A percentile compares a stretch with the other conserved stretches of the same genome.
phyloP scores from a whole-genome alignment of 2,888 invertebrate species.

The Prosapia bicincta region DNA sequence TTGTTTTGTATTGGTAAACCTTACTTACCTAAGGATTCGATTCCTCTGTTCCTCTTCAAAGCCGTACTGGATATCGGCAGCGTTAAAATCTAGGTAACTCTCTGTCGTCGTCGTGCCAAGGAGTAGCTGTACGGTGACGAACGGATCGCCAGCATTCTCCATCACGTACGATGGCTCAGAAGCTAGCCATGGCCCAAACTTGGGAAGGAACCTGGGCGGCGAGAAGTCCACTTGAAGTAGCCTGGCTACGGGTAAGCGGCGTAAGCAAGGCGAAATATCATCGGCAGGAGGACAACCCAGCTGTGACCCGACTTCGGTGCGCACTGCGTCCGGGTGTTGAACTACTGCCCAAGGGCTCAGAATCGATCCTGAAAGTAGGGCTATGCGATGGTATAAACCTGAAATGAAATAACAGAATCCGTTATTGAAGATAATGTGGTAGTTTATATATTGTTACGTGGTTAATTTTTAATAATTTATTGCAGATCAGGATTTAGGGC shows the following conservation, averaged over 20 bases:
- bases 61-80: slow-evolving; percentile 56
- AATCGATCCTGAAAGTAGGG: slow-evolving; percentile 74
- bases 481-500: too few relatives aligned
- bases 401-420: too few relatives aligned
- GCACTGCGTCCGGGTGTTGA: slow-evolving; percentile 62
- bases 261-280: background rate
- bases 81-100: slow-evolving; percentile 69
- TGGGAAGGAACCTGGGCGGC: slow-evolving; percentile 60
- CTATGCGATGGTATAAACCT: slow-evolving; percentile 71
- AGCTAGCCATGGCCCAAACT: slow-evolving; percentile 45
- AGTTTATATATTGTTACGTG: too few relatives aligned
- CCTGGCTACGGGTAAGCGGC: slow-evolving; percentile 6
- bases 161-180: slow-evolving; percentile 68
- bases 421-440: too few relatives aligned
- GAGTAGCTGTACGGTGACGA: slow-evolving; percentile 66
- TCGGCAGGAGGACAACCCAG: slow-evolving; percentile 46
- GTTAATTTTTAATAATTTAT: too few relatives aligned
- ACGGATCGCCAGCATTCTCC: slow-evolving; percentile 65
- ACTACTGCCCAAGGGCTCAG: slow-evolving; percentile 72
- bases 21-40: slow-evolving; percentile 58
- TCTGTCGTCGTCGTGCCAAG: slow-evolving; percentile 71
- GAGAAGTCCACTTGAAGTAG: slow-evolving; percentile 16
- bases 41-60: slow-evolving; percentile 79
- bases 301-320: slow-evolving; percentile 58
- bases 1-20: too few relatives aligned